A percentile compares a stretch with the other conserved stretches of the same genome.
Conservation (phyloP, 2,888 invertebrate genomes). For the Pachydiplax longipennis region DNA sequence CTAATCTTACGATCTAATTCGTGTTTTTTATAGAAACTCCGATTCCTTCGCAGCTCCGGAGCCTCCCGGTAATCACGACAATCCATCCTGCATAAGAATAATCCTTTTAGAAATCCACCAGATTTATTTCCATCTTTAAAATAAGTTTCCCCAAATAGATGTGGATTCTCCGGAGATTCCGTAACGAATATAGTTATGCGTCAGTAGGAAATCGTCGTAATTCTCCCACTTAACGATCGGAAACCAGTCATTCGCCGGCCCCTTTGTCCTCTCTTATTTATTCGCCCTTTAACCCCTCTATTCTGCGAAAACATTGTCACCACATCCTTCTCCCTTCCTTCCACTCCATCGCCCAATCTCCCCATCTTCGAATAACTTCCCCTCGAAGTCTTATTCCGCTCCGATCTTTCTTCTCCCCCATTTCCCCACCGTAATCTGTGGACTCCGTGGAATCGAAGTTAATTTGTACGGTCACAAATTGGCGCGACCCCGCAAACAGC, state of each 20-base stretch:
- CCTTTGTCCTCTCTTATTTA: not conserved
- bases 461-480: not conserved
- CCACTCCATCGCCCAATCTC: not conserved
- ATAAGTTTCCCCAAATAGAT: too few species aligned
- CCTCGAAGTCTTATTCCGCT: not conserved
- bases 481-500: not conserved
- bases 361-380: not conserved
- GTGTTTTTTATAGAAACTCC: too few species aligned
- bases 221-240: not conserved
- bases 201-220: not conserved
- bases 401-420: not conserved
- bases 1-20: too few species aligned
- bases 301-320: not conserved
- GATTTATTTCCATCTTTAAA: too few species aligned
- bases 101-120: too few species aligned
- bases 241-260: not conserved
- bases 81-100: too few species aligned
- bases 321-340: not conserved
- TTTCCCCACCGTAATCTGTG: not conserved
- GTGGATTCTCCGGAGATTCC: too few species aligned
- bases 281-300: not conserved
- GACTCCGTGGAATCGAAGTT: not conserved
- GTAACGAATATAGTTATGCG: too few species aligned
- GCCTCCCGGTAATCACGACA: too few species aligned
- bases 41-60: too few species aligned